Evolutionary conservation across 2,113 vertebrate species (phyloP).

Genomic region (Buteo buteo): DNA sequence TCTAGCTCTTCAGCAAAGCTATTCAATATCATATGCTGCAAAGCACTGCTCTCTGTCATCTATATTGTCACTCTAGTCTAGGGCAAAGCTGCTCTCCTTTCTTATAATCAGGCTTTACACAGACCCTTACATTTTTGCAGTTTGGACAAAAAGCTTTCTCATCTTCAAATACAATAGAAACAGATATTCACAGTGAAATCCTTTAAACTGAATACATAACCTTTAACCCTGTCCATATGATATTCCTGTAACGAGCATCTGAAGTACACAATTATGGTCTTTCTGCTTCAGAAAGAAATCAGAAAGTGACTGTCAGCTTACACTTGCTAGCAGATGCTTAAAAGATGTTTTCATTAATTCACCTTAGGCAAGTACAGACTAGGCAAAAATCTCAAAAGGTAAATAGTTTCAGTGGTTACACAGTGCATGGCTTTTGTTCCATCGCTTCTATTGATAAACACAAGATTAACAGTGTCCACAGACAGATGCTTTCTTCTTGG

Average conservation of each 20-base stretch:
- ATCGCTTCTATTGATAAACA: not conserved
- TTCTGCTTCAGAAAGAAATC: not conserved
- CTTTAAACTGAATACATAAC: not conserved
- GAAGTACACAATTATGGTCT: not conserved
- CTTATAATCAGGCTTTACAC: not conserved
- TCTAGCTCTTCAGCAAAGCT: not conserved
- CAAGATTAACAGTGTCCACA: not conserved
- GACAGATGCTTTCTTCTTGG: not conserved
- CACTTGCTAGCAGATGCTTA: not conserved
- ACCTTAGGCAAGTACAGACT: not conserved
- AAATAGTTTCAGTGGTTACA: not conserved
- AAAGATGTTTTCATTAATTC: not conserved
- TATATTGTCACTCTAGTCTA: rapidly evolving
- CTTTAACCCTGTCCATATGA: not conserved
- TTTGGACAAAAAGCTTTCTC: not conserved
- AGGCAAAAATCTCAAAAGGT: not conserved
- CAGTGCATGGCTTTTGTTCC: not conserved
- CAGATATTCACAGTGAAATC: not conserved
- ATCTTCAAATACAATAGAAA: not conserved
- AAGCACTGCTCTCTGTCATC: not conserved
- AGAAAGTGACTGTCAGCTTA: not conserved
- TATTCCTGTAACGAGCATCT: not conserved
- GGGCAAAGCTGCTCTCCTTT: not conserved
- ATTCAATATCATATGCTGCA: not conserved
- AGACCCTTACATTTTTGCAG: not conserved